Evolutionary conservation across 2,113 vertebrate species (phyloP), one percentile per base, ranked within the genome.

Genomic region (Bucco capensis): DNA sequence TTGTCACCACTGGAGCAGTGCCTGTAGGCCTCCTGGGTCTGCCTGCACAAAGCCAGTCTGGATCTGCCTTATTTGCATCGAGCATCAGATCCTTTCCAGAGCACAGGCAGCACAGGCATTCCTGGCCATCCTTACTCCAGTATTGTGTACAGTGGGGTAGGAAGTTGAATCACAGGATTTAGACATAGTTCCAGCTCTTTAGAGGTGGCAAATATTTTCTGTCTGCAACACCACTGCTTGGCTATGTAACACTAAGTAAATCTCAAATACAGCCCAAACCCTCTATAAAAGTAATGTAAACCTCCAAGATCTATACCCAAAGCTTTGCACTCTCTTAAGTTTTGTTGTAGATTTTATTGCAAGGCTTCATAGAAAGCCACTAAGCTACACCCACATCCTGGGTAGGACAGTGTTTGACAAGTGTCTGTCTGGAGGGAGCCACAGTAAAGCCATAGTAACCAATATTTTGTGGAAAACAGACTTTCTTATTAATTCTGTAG

Each of bases 301-400:
- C 46, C 49, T 80, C 58, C 33, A 77, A 93, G 85, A 81, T 70
- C 71, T 84, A 56, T 58, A 92, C 89, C 40, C 35, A 83, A 28
- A 66, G 46, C 28, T 77, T 94, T 75, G 24, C 61, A 49, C 82
- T 86, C 51, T 79, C 47, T 93, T 84, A 84, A 31, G 42, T 76
- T 92, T 86, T 85, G 53, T 70, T 83, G 67, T 62, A 89, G 47
- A 66, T 60, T 95, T 95, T 95, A 94, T 80, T 95, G 92, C 85
- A 64, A 88, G 71, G 16, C 61, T 90, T 90, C 77, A 70, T 3
- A 87, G 82, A 84, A 91, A 91, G 38, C 54, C 30, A 8, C 84
- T 94, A 69, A 85, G 66, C 58, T 84, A 92, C 78, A 75, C 56
- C 84, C 88, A 93, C 87, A 90, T 93, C 92, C 93, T 94, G 94